phyloP scores from a whole-genome alignment of 2,113 vertebrate genomes.

The Urocitellus parryii region DNA sequence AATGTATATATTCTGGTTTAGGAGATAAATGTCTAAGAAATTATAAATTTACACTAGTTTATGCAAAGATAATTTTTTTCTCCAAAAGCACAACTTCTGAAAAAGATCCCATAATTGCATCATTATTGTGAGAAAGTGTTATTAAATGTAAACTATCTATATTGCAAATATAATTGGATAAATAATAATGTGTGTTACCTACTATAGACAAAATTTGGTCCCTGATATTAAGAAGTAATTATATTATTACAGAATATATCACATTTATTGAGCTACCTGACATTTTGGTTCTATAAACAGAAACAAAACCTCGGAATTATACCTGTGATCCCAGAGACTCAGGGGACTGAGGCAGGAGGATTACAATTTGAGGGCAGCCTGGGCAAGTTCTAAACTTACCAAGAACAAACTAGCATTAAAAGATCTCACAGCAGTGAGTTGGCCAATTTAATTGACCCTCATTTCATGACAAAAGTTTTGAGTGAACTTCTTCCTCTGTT shows the following conservation, averaged over 20 bases:
- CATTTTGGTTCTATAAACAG: not conserved
- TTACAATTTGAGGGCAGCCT: too few species aligned
- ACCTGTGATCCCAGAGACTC: too few species aligned
- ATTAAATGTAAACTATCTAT: not conserved
- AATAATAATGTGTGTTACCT: not conserved
- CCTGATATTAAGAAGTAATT: not conserved
- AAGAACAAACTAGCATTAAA: not conserved
- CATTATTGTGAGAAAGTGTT: not conserved
- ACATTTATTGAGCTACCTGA: not conserved
- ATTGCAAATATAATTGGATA: not conserved
- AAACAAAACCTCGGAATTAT: not conserved
- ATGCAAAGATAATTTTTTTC: not conserved
- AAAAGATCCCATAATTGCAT: not conserved
- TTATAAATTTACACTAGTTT: not conserved
- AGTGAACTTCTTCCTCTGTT: not conserved
- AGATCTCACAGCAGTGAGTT: not conserved
- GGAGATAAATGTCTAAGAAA: not conserved
- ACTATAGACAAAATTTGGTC: not conserved
- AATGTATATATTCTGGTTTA: not conserved
- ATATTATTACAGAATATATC: not conserved
- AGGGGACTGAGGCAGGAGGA: too few species aligned
- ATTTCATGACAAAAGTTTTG: not conserved
- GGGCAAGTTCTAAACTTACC: not conserved
- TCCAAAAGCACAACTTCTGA: not conserved
- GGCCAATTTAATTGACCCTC: not conserved